Conservation (phyloP, 2,888 invertebrate species). For the Athripsodes cinereus region DNA sequence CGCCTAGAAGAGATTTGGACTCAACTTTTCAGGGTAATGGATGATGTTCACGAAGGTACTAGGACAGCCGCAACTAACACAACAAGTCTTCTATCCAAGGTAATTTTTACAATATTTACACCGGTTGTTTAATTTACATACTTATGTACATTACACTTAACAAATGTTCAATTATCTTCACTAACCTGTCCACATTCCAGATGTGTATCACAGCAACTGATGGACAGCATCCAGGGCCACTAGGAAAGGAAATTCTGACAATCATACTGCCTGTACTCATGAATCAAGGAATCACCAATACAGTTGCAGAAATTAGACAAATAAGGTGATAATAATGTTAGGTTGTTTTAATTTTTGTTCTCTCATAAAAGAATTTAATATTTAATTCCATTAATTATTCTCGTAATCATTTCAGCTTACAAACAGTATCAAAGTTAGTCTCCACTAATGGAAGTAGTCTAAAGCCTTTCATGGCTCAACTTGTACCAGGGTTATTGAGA, state of each 20-base stretch:
- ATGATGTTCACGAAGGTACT: conserved; percentile 89
- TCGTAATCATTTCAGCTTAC: conserved; percentile 51
- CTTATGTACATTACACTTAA: background rate
- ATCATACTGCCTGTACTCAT: conserved; percentile 76
- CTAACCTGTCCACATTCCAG: conserved; percentile 35
- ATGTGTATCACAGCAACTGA: conserved; percentile 68
- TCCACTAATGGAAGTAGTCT: conserved; percentile 71
- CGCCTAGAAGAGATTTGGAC: conserved; percentile 66
- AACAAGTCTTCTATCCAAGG: conserved; percentile 67
- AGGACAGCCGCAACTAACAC: conserved; percentile 68
- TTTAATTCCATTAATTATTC: no score
- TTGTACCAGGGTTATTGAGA: conserved; percentile 79
- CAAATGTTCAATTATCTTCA: no score
- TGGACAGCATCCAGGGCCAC: conserved; percentile 63
- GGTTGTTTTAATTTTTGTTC: background rate
- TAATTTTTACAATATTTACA: conserved; percentile 32
- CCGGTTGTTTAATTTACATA: background rate
- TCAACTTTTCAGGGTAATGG: conserved; percentile 84
- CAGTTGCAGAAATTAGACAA: conserved; percentile 71
- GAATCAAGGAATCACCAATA: conserved; percentile 71
- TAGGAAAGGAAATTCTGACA: conserved; percentile 63
- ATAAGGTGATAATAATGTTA: conserved; percentile 52
- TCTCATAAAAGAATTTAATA: background rate
- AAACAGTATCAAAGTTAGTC: conserved; percentile 81
- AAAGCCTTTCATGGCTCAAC: conserved; percentile 70